Percentiles rank a stretch among this genome's conserved stretches.
Conservation (phyloP, 2,797 vertebrate genomes). For the Schizothorax lantsangensis region DNA sequence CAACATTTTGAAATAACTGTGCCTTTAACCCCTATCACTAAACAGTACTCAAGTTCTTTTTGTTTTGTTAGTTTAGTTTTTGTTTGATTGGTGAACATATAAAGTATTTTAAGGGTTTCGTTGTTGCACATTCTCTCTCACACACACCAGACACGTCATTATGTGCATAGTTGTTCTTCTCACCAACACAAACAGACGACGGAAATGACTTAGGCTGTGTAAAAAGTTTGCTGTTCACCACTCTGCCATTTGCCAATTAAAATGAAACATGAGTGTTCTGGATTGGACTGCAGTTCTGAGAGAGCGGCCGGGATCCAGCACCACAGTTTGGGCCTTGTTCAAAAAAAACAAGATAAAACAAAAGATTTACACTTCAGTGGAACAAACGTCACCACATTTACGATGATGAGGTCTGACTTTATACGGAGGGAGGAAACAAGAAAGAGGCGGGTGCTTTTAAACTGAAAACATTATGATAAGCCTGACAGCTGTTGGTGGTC, state of each 20-base stretch:
- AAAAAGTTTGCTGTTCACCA: slow-evolving; percentile 45
- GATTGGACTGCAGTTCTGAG: slow-evolving; percentile 34
- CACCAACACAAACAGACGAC: slow-evolving; percentile 35
- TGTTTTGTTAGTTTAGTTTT: not conserved
- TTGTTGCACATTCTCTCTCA: slow-evolving; percentile 11
- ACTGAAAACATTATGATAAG: slow-evolving; percentile 39
- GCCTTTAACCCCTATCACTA: not conserved
- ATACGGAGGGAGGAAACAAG: slow-evolving; percentile 9
- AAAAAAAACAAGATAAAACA: slow-evolving; percentile 31
- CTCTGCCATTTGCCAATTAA: slow-evolving; percentile 51
- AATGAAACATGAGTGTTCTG: slow-evolving; percentile 57
- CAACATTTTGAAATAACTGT: not conserved
- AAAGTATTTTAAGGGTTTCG: not conserved
- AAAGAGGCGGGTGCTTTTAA: slow-evolving; percentile 1
- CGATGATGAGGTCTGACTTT: slow-evolving; percentile 46
- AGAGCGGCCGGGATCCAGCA: slow-evolving; percentile 38
- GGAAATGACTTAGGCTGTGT: slow-evolving; percentile 39
- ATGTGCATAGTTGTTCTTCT: not conserved
- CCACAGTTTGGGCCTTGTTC: slow-evolving; percentile 48
- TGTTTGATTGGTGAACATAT: not conserved
- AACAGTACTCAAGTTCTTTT: not conserved
- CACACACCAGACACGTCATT: not conserved
- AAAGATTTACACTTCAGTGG: slow-evolving; percentile 51
- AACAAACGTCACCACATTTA: slow-evolving; percentile 55
- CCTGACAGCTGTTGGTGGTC: slow-evolving; percentile 41